Evolutionary conservation across 2,888 invertebrate genomes (phyloP), one percentile per base, ranked within the genome.

Genomic region (Glomeris marginata): DNA sequence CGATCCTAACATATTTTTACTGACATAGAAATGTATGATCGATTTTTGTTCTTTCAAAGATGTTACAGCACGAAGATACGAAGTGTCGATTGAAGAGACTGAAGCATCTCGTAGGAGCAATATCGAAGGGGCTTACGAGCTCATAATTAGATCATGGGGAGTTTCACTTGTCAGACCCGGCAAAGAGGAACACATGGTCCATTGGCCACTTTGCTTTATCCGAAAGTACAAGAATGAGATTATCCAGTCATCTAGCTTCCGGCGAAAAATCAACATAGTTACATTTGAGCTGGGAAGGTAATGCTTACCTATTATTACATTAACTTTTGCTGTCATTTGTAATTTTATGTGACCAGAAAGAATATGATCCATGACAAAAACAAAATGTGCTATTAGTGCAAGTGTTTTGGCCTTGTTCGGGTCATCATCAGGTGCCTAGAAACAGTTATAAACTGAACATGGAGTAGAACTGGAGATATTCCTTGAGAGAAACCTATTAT

Each of bases 281-380:
- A 52, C 52, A 13, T 35, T 52, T 13, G 52, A 52, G 49, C 28
- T 52, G 18, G 52, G 52, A 48, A 52, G 52, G 52, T 52, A 52
- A 44, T 16, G 15, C 2, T 46, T n/a, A n/a, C 13, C 28, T 41
- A 41, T n/a, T 10, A 35, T 40, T 13, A 10, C 42, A 42, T 18
- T 21, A 6, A 10, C n/a, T 4, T 8, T n/a, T n/a, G 22, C 21
- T 33, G n/a, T 45, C n/a, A 38, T 15, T 38, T 47, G 15, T 34
- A 22, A 18, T 40, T 16, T 37, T 18, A 13, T 5, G 8, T 45
- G 11, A 36, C 13, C 13, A 11, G 36, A 11, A 36, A 36, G 36
- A 13, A 36, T 36, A 11, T 36, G 36, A 36, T 11, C n/a, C n/a
- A n/a, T n/a, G n/a, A n/a, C n/a, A n/a, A n/a, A n/a, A n/a, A n/a